Base-by-base conservation (phyloP, 1,140 invertebrate genomes). In the Ctenoplectra terminalis region DNA sequence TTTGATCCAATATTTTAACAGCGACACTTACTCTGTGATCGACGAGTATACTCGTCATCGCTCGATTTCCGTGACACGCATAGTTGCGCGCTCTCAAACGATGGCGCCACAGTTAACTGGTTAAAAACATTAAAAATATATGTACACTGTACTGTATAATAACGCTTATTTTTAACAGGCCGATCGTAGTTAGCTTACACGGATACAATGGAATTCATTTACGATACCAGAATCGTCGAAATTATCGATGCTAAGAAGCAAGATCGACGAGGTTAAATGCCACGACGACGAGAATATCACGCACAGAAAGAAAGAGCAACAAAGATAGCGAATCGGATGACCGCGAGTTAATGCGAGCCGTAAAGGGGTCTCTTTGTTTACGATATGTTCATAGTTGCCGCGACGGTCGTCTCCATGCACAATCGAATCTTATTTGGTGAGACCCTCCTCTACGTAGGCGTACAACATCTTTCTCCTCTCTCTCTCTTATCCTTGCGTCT, bases 381-480 rank as follows among this genome's bases (percentile, higher is more conserved):
- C 71, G 70, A 82, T 81, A 78, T 58, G 63, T 64, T 73, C 52
- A 50, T 81, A 71, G 77, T 83, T 60, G 61, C 48, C 34, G 48
- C 67, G 43, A 83, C 69, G 72, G 31, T 69, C 29, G 50, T 83
- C 46, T 29, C 48, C 76, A 85, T 85, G 66, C 63, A 84, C 78
- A 84, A 84, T 86, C 77, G 67, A 86, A 84, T 77, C 72, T 76
- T 84, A 86, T 86, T 86, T 84, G 82, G 82, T 77, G 76, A 86
- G 84, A 84, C 71, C 52, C n/a, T 63, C 29, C 60, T 81, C 60
- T 58, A 71, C 72, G 84, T 84, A 81, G 82, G 82, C 77, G 84
- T 84, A n/a, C n/a, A n/a, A 23, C 11, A 29, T 73, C 34, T 73
- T 40, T 76, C 37, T 43, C 11, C 15, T n/a, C 23, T 8, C 31